Percentiles rank a stretch among this genome's conserved stretches.
These are phyloP conservation scores for Petrolisthes cinctipes DNA, from an alignment of 2,888 invertebrate genomes.

Conservation along the genomic window DNA sequence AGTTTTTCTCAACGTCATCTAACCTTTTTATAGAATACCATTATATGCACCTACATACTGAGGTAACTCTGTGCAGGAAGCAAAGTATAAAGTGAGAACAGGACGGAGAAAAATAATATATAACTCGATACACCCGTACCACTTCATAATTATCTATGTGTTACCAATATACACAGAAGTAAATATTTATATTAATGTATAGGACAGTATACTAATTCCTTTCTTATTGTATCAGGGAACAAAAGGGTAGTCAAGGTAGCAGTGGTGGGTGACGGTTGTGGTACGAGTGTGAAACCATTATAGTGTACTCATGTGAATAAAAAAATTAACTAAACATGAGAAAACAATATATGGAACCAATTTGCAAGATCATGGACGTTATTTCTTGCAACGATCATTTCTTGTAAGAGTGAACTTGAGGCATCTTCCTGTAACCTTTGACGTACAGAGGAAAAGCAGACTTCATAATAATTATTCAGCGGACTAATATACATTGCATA, in stretches of 20 bases:
- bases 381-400: conserved; percentile 39
- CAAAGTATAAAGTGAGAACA: not conserved
- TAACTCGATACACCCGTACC: not conserved
- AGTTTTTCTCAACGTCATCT: not conserved
- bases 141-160: not conserved
- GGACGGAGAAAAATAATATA: not conserved
- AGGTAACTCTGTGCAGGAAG: too few species aligned
- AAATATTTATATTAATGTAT: too few species aligned
- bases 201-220: not conserved
- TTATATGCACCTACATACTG: too few species aligned
- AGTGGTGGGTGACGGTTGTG: conserved; percentile 10
- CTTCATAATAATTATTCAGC: too few species aligned
- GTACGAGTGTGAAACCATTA: conserved; percentile 2
- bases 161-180: too few species aligned
- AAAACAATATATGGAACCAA: conserved; percentile 25
- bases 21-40: not conserved
- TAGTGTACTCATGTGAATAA: conserved; percentile 16
- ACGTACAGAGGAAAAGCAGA: too few species aligned
- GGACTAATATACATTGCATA: too few species aligned
- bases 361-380: conserved; percentile 52
- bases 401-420: too few species aligned
- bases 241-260: not conserved
- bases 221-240: not conserved
- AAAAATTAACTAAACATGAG: not conserved
- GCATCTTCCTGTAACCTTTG: too few species aligned